Conservation (phyloP, 2,888 invertebrate genomes). For the Monochamus alternatus region DNA sequence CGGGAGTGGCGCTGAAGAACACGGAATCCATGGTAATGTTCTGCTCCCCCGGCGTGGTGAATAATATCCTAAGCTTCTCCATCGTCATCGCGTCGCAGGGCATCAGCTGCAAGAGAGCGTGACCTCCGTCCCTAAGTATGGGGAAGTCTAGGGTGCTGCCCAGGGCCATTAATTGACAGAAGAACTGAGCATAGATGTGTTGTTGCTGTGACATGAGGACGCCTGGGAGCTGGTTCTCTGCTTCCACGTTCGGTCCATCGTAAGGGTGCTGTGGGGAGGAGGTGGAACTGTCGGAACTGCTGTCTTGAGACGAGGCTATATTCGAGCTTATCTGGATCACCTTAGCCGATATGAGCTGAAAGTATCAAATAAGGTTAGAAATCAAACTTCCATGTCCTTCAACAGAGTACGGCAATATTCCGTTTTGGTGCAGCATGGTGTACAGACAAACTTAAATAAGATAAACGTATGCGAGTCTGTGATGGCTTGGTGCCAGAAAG, state of each 20-base stretch:
- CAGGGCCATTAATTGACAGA: conserved; percentile 89
- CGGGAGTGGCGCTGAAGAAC: conserved; percentile 82
- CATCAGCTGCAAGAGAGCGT: conserved; percentile 85
- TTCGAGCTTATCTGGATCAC: conserved; percentile 82
- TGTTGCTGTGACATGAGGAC: conserved; percentile 88
- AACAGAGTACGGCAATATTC: too few species aligned
- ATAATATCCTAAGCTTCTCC: conserved; percentile 75
- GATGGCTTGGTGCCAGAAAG: too few species aligned
- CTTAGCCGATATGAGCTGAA: conserved; percentile 83
- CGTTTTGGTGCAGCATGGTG: too few species aligned
- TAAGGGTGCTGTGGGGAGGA: conserved; percentile 92
- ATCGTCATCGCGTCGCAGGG: conserved; percentile 78
- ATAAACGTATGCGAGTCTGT: too few species aligned
- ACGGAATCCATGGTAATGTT: conserved; percentile 75
- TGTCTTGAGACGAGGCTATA: conserved; percentile 88
- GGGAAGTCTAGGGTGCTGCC: conserved; percentile 88
- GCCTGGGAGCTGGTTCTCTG: conserved; percentile 92
- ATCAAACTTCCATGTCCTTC: too few species aligned
- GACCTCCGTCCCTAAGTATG: conserved; percentile 87
- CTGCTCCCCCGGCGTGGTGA: conserved; percentile 69
- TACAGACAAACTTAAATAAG: too few species aligned
- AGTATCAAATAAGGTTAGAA: conserved; percentile 19
- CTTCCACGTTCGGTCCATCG: conserved; percentile 85
- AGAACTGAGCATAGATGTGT: conserved; percentile 84
- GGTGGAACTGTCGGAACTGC: conserved; percentile 95